These are phyloP conservation scores for Chironomus tepperi DNA, from an alignment of 1,140 invertebrate species.

Conservation along the genomic window DNA sequence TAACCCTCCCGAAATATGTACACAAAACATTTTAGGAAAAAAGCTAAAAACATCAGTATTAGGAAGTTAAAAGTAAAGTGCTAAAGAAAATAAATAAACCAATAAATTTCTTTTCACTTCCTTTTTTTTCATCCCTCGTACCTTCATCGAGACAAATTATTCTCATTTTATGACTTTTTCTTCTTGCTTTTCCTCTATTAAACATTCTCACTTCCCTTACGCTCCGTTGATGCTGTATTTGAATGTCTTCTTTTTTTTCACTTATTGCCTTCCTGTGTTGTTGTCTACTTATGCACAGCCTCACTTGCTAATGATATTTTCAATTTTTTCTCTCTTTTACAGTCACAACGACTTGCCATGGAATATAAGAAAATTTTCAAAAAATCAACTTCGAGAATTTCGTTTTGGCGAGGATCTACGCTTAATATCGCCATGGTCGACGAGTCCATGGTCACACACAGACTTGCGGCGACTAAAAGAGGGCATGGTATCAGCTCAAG, in stretches of 20 bases:
- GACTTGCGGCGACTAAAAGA: constrained; percentile 60
- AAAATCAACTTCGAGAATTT: constrained; percentile 64
- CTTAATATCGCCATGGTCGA: constrained; percentile 61
- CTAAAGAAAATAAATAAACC: not conserved
- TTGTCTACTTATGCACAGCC: not conserved
- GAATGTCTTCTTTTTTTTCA: not conserved
- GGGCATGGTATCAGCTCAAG: constrained; percentile 69
- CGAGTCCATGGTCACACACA: constrained; percentile 68
- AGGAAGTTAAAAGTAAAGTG: no score
- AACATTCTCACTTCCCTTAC: not conserved
- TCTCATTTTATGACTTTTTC: not conserved
- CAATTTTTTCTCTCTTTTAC: constrained; percentile 30
- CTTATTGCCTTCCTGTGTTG: not conserved
- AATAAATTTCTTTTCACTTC: constrained; percentile 8
- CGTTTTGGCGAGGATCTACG: constrained; percentile 60
- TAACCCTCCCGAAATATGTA: no score
- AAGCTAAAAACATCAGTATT: no score
- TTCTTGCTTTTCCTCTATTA: not conserved
- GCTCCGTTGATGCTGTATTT: no score
- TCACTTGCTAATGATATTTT: not conserved
- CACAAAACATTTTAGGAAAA: no score
- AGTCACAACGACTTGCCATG: constrained; percentile 81
- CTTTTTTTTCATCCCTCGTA: not conserved
- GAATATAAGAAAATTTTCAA: constrained; percentile 71
- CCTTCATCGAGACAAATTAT: not conserved